Evolutionary conservation across 2,113 vertebrate species (phyloP).

Genomic region (Melanostigma gelatinosum): DNA sequence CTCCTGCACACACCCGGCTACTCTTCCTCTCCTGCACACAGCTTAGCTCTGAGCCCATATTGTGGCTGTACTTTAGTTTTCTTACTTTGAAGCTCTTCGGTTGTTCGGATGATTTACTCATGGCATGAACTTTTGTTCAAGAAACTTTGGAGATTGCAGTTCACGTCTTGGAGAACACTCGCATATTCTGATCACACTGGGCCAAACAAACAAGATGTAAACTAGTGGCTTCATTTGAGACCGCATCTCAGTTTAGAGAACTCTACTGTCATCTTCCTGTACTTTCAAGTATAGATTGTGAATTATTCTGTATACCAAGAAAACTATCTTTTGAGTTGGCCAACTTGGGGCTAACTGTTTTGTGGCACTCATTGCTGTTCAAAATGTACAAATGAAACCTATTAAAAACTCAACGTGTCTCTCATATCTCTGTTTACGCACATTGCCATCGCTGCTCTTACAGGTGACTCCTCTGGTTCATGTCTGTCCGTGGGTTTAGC

Average conservation of each 20-base stretch:
- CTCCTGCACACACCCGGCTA: not conserved
- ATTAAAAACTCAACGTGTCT: constrained; percentile 74
- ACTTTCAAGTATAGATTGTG: constrained; percentile 80
- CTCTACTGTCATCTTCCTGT: constrained; percentile 78
- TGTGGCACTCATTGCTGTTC: constrained; percentile 80
- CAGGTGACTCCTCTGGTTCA: not conserved
- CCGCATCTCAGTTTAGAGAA: constrained; percentile 75
- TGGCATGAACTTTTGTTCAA: constrained; percentile 50
- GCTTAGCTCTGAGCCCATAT: constrained; percentile 58
- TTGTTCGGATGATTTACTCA: constrained; percentile 48
- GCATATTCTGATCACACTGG: constrained; percentile 57
- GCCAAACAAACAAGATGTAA: constrained; percentile 67
- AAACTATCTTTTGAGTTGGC: constrained; percentile 71
- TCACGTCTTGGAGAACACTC: constrained; percentile 43
- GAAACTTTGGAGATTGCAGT: constrained; percentile 48
- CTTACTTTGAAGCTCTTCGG: constrained; percentile 49
- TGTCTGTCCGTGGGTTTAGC: not conserved
- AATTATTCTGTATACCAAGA: constrained; percentile 78
- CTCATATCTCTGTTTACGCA: constrained; percentile 18
- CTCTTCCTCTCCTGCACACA: not conserved
- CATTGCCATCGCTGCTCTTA: not conserved
- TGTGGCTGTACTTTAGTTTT: constrained; percentile 45
- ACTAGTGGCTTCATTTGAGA: constrained; percentile 78
- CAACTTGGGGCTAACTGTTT: constrained; percentile 66
- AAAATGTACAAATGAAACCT: constrained; percentile 75